Evolutionary conservation across 2,113 vertebrate species (phyloP).

Genomic region (Thomomys bottae): DNA sequence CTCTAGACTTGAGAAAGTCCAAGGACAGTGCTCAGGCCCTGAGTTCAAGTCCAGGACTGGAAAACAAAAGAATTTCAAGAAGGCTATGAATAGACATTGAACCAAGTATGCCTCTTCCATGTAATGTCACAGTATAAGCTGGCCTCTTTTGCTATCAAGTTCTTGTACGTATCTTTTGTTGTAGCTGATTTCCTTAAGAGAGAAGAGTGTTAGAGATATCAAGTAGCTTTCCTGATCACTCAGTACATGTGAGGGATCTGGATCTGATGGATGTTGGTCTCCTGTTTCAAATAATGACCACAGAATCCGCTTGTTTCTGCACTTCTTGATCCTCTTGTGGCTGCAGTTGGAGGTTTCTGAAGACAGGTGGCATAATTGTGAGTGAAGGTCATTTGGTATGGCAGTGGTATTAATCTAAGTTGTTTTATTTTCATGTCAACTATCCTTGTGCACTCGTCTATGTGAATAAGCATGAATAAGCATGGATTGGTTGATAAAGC

Average conservation of each 20-base stretch:
- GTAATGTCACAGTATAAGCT: background rate
- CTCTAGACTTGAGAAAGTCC: too few species aligned
- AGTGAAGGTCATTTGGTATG: background rate
- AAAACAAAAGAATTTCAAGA: background rate
- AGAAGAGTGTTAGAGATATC: background rate
- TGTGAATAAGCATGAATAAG: slow-evolving; percentile 32
- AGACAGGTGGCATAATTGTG: background rate
- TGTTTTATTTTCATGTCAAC: slow-evolving; percentile 17
- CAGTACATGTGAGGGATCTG: background rate
- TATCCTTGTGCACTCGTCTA: background rate
- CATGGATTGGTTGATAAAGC: background rate
- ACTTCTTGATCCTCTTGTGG: background rate
- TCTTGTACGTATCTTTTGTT: background rate
- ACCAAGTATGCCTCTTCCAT: background rate
- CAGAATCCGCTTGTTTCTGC: background rate
- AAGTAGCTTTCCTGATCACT: background rate
- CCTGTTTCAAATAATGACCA: background rate
- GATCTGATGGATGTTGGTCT: background rate
- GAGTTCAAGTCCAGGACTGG: accelerated
- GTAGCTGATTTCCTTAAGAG: background rate
- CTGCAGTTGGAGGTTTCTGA: slow-evolving; percentile 8
- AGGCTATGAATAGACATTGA: background rate
- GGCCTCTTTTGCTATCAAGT: background rate
- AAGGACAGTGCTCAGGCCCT: too few species aligned
- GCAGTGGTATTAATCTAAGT: slow-evolving; percentile 13